Percentiles rank a stretch among this genome's conserved stretches.
Conservation (phyloP, 2,888 invertebrate genomes). For the Oscheius myriophilus region DNA sequence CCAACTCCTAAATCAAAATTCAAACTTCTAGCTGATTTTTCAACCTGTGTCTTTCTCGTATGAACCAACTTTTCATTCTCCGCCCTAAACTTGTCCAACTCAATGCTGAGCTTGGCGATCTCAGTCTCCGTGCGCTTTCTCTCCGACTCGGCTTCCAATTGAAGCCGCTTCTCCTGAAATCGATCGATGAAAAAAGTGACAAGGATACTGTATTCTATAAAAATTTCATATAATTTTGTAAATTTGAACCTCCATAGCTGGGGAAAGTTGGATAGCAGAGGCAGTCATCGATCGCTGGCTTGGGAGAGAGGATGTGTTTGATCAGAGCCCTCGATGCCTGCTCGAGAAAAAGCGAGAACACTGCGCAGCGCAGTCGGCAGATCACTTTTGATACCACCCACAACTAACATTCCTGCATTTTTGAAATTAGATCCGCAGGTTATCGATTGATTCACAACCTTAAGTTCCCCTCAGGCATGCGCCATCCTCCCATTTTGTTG, state of each 20-base stretch:
- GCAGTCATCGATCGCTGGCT: constrained; percentile 6
- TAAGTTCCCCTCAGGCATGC: too few species aligned
- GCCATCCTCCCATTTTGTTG: too few species aligned
- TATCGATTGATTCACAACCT: too few species aligned
- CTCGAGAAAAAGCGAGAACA: too few species aligned
- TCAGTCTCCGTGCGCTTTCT: constrained; percentile 34
- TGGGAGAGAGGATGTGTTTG: constrained; percentile 22
- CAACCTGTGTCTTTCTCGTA: constrained; percentile 47
- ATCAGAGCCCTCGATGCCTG: constrained; percentile 18
- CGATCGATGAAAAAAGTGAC: neutral
- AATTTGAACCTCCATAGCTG: constrained; percentile 18
- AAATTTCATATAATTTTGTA: neutral
- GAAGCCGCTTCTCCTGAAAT: constrained; percentile 42
- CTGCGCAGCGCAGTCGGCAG: too few species aligned
- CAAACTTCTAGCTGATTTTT: neutral
- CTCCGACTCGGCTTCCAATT: constrained; percentile 54
- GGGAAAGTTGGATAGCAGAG: constrained; percentile 7
- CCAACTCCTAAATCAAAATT: constrained; percentile 45
- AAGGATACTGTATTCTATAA: neutral
- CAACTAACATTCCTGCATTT: neutral
- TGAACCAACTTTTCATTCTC: constrained; percentile 43
- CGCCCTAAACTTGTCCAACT: constrained; percentile 42
- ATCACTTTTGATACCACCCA: too few species aligned
- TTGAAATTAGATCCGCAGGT: neutral
- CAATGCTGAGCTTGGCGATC: constrained; percentile 43